Evolutionary conservation across 2,888 invertebrate species (phyloP), one percentile per base, ranked within the genome.

Genomic region (Eulithis prunata): DNA sequence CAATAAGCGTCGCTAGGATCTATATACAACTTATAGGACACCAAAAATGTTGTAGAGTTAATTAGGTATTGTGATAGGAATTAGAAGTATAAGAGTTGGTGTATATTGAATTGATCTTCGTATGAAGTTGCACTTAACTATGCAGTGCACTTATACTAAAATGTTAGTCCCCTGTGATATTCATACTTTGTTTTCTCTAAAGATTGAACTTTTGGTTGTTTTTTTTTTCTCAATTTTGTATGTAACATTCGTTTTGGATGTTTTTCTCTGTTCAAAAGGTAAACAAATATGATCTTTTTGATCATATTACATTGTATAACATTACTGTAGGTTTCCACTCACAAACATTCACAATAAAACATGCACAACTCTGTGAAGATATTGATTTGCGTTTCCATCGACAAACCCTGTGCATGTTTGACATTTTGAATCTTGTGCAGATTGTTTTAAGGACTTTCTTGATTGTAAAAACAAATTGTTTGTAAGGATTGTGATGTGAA

Each of bases 121-220:
- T 79, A 76, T 75, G 77, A 80, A 75, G 72, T 78, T 80, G 82
- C 83, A 85, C 84, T 78, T 78, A 75, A 71, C 63, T 78, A 74
- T 73, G 76, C 77, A 73, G 79, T 82, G 83, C 86, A 86, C 82
- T 76, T 82, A 75, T 76, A 81, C 78, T 77, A 78, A 78, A 76
- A 77, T 79, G 46, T 83, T 74, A 81, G 81, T 83, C 21, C 84
- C 80, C 87, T 88, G 88, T 87, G 87, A 88, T 87, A 87, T 82
- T 77, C 72, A 78, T 77, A 75, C 73, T 79, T 78, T 78, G 70
- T 78, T 78, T 71, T 72, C 73, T 74, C 72, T 75, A 69, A 71
- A 73, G 70, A 73, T 74, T 78, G 74, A 77, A 78, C 80, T 84
- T 78, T 62, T 69, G 10, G 8, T 41, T n/a, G n/a, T 4, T 41